Evolutionary conservation across 2,113 vertebrate genomes (phyloP).

Genomic region (Pseudorectes ferrugineus): DNA sequence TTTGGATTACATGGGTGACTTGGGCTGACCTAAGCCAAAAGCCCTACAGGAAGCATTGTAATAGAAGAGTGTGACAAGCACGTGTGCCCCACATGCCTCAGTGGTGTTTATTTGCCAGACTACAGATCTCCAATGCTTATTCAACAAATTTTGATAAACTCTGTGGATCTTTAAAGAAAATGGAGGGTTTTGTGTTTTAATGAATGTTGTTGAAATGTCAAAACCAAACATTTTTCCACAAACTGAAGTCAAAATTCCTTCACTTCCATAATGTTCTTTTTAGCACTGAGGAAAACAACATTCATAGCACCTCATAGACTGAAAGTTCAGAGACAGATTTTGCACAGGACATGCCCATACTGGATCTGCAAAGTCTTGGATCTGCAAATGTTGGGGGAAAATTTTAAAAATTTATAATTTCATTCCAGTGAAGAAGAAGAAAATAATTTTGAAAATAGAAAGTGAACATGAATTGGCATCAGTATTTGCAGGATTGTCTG

Average conservation of each 20-base stretch:
- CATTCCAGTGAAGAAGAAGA: background rate
- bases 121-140: background rate
- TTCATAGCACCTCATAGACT: background rate
- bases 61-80: background rate
- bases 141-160: background rate
- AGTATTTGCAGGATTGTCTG: background rate
- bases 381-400: background rate
- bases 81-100: rapidly evolving
- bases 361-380: background rate
- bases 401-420: background rate
- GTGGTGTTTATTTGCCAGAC: background rate
- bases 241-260: background rate
- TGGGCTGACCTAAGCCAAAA: background rate
- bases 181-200: rapidly evolving
- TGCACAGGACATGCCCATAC: background rate
- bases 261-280: background rate
- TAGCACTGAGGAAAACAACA: background rate
- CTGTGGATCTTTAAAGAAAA: background rate
- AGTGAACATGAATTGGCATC: background rate
- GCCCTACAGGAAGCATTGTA: background rate
- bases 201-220: background rate
- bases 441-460: background rate
- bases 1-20: background rate
- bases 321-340: background rate
- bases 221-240: background rate